These are phyloP conservation scores for Malurus alboscapulatus DNA, from an alignment of 2,113 vertebrate species.

Conservation along the genomic window DNA sequence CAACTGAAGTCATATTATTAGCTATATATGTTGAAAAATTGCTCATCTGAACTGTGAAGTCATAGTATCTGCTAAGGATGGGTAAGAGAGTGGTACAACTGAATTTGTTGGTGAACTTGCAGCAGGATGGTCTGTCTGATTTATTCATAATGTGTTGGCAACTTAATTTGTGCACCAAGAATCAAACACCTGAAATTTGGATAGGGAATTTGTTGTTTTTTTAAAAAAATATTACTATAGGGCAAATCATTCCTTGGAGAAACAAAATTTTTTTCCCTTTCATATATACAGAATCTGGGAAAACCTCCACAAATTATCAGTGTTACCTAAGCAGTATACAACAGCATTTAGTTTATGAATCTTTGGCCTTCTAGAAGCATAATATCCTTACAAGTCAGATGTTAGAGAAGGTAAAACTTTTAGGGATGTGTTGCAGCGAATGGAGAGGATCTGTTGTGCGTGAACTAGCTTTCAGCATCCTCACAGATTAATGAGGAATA, in stretches of 20 bases:
- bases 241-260: neutral
- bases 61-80: neutral
- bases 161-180: neutral
- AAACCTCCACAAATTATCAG: fast-evolving
- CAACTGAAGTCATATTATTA: neutral
- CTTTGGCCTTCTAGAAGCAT: neutral
- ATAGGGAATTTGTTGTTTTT: neutral
- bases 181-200: neutral
- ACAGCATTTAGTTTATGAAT: neutral
- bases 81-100: neutral
- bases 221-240: neutral
- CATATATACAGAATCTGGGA: neutral
- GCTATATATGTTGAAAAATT: neutral
- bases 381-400: neutral
- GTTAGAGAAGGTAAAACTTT: neutral
- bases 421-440: neutral
- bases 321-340: neutral
- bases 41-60: neutral
- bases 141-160: neutral
- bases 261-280: neutral
- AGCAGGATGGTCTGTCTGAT: neutral
- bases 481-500: neutral
- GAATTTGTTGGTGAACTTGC: neutral
- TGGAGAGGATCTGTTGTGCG: neutral
- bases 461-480: neutral